Percentiles rank a stretch among this genome's conserved stretches.
Evolutionary conservation across 1,140 invertebrate species (phyloP).

Genomic region (Mya arenaria): DNA sequence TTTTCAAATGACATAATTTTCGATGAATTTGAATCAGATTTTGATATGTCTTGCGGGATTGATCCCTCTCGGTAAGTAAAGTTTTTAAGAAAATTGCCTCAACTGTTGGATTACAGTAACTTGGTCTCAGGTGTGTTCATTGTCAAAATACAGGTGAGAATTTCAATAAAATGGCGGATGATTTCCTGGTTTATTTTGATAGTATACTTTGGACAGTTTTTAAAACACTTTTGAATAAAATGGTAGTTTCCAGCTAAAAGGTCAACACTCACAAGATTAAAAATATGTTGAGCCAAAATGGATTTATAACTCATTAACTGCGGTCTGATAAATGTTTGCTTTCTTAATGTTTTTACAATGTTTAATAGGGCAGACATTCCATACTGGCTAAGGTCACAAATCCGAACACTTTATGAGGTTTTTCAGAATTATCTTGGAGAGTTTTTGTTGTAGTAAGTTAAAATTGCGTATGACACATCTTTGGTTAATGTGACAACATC

Average conservation of each 20-base stretch:
- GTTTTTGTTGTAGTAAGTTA: no score
- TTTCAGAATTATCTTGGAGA: no score
- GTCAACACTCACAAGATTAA: no score
- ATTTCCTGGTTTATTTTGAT: neutral
- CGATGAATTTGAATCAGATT: conserved; percentile 19
- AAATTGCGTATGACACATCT: no score
- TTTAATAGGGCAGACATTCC: no score
- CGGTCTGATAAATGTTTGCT: no score
- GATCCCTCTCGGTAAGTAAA: conserved; percentile 26
- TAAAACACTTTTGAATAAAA: neutral
- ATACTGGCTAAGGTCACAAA: no score
- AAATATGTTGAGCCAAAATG: no score
- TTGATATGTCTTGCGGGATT: conserved; percentile 5
- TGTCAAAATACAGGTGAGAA: neutral
- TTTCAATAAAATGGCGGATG: conserved; percentile 18
- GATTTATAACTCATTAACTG: no score
- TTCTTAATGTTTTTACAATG: no score
- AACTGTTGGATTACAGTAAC: neutral
- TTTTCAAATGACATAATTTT: conserved; percentile 9
- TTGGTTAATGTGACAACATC: no score
- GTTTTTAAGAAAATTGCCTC: neutral
- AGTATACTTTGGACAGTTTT: neutral
- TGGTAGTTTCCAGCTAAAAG: neutral
- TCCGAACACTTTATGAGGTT: no score
- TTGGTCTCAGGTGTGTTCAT: neutral